Evolutionary conservation across 2,113 vertebrate genomes (phyloP), one percentile per base, ranked within the genome.

Genomic region (Corynorhinus townsendii): DNA sequence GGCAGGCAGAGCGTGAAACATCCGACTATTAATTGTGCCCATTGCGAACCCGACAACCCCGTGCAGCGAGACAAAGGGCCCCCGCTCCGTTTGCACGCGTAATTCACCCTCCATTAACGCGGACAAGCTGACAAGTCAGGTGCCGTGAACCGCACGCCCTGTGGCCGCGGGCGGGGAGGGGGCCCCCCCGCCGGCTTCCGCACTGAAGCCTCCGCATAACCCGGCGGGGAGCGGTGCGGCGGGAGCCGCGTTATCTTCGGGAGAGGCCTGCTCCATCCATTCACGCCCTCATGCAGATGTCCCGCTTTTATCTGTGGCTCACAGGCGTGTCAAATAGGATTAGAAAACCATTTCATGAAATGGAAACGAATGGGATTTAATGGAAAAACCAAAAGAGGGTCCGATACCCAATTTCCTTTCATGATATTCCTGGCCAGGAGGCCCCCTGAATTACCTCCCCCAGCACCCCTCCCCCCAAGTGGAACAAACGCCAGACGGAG

Each of bases 281-380:
- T 94, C 82, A 19, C 91, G 75, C 62, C 85, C 97, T 86, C 49
- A 82, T 35, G 96, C 95, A 97, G 96, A 95, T 90, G 97, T 94
- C 97, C 97, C 54, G 59, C 95, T 95, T 97, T 97, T 97, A 98
- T 98, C 97, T 98, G 97, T 79, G 86, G 94, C 97, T 97, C 10
- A 43, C 92, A 94, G 97, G 92, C 97, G 56, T 59, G 90, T 82
- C 86, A 97, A 95, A 98, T 79, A 94, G 95, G 97, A 98, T 98
- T 97, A 98, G 81, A 82, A 93, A 97, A 16, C 47, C 79, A 94
- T 96, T 94, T 96, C 83, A 3, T 91, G 86, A 97, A 97, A 97
- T 90, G 84, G 92, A 94, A 84, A 86, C 19, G 5, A 72, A 38
- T 64, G 11, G 75, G 87, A 40, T 49, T 95, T 87, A 91, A 91